Evolutionary conservation across 2,113 vertebrate species (phyloP), one percentile per base, ranked within the genome.

Genomic region (Amphiprion percula): DNA sequence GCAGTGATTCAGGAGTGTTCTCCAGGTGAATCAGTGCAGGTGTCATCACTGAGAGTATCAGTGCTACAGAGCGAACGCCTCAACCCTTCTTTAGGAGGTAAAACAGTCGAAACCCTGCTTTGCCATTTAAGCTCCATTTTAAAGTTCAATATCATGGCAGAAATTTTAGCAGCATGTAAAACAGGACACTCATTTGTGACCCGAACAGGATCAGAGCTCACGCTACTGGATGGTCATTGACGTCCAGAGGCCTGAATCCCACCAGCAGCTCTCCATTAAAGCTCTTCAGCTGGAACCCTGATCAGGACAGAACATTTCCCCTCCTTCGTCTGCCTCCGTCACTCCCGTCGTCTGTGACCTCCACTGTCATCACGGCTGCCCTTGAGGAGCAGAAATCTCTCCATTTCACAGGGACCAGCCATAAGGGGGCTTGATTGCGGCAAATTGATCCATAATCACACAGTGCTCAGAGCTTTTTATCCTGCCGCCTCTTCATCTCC

Each of bases 401-500:
- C 88, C 84, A 87, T 90, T 94, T 94, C 91, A 91, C 88, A 91
- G 90, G 71, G 86, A 88, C 78, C 78, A 81, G 80, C 90, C 89
- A 81, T 90, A 90, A 92, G 90, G 91, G 89, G 89, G 88, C 94
- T 94, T 95, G 94, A 95, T 95, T 95, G 95, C 88, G 5, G 92
- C 86, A 94, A 95, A 95, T 95, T 93, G 94, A 95, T 95, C 93
- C 90, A 84, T 94, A 95, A 95, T 95, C 93, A 94, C 89, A 89
- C 79, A 70, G 85, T 82, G 83, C 93, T 93, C 87, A 74, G 90
- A 86, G 87, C 92, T 92, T 94, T 92, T 94, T 93, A 93, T 94
- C 93, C 88, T 76, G 75, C 81, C 66, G 88, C 88, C 87, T 90
- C 90, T 92, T 93, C 87, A 84, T 90, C 84, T 77, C 84, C 83